Base-by-base conservation (phyloP, 2,113 vertebrate species). In the Ophiodon elongatus region DNA sequence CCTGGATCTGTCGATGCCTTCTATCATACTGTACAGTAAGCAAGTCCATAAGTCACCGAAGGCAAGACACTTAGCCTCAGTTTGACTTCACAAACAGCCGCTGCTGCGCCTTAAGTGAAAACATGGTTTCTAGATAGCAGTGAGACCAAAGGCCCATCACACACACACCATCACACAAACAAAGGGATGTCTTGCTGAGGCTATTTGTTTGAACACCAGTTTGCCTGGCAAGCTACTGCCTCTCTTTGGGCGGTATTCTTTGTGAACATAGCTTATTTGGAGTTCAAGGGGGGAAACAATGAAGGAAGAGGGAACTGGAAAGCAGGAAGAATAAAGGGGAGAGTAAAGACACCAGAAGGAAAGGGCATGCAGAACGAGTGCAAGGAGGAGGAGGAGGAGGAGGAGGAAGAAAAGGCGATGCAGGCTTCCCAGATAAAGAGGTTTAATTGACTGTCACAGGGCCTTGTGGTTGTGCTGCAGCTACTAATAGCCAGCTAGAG, bases 391-490 rank as follows among this genome's bases (percentile, higher is more conserved):
- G 78, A 83, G 67, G 76, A 57, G 33, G 25, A 73, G 63, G 78
- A 83, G 64, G 77, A 60, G 35, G 27, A 73, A 50, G 63, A 83
- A 74, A 79, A 80, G 66, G 74, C 84, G 82, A 85, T 56, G 43
- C 76, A 76, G 87, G 87, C 84, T 82, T 84, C 80, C 70, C 76
- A 88, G 87, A 91, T 91, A 91, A 91, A 93, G 90, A 91, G 84
- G 80, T 91, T 92, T 93, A 92, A 92, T 93, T 91, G 91, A 92
- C 90, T 93, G 90, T 91, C 87, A 91, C 89, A 79, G 79, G 83
- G 80, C 88, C 88, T 82, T 75, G 88, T 76, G 88, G 91, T 84
- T 80, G 86, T 88, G 67, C 84, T 86, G 76, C 80, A 75, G 89
- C 87, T 84, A 39, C 89, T 92, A 91, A 93, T 91, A 89, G 90